These are phyloP conservation scores for Rhegmatorhina hoffmannsi DNA, from an alignment of 2,113 vertebrate species.

Conservation along the genomic window DNA sequence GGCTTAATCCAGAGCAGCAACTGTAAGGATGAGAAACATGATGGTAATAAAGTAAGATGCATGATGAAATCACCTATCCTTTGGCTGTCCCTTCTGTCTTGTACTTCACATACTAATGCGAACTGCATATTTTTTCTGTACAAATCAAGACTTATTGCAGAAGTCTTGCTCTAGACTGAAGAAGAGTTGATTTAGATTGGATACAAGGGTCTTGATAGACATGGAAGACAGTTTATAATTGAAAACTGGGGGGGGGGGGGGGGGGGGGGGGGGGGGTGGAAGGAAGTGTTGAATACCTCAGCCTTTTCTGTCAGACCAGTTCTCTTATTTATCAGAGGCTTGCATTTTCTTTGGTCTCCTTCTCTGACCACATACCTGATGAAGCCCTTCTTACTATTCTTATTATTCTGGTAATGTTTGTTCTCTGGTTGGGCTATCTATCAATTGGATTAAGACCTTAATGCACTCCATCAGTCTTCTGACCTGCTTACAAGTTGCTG, in stretches of 20 bases:
- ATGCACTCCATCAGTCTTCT: not conserved
- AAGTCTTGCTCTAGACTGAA: not conserved
- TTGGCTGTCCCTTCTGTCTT: not conserved
- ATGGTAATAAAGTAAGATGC: not conserved
- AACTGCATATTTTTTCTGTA: fast-evolving
- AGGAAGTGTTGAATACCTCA: not conserved
- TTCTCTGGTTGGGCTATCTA: not conserved
- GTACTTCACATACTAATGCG: not conserved
- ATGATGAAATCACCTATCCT: not conserved
- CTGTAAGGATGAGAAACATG: not conserved
- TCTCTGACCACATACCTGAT: not conserved
- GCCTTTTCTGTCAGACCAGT: not conserved
- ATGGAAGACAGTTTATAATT: not conserved
- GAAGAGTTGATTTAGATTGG: not conserved
- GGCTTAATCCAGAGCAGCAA: not conserved
- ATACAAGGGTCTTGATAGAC: not conserved
- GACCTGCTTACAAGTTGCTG: not conserved
- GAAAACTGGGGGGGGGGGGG: not conserved
- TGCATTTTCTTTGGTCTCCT: not conserved
- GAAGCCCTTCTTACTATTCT: not conserved
- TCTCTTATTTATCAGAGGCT: not conserved
- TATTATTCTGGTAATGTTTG: not conserved
- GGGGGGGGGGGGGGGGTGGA: too few species aligned
- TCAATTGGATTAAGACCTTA: not conserved
- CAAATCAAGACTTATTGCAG: not conserved